Evolutionary conservation across 2,797 vertebrate species (phyloP), one percentile per base, ranked within the genome.

Genomic region (Sebastiscus tertius): DNA sequence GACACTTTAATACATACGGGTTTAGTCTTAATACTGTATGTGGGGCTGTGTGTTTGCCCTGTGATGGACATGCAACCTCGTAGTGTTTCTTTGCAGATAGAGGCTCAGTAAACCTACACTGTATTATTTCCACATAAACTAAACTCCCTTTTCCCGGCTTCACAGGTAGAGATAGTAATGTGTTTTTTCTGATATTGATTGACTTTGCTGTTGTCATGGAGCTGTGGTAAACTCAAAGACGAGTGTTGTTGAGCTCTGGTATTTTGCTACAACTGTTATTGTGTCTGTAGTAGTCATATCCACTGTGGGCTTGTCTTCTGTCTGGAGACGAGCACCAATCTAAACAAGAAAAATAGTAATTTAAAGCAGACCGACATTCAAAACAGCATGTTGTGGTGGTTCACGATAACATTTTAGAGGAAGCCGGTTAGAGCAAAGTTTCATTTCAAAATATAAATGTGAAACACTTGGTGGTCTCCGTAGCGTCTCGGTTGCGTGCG

Each of bases 161-260:
- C 34, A 2, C n/a, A 33, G 14, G 5, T 54, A 52, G 34, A 59
- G 11, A 0, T 24, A 22, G n/a, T 20, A 13, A 58, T 11, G 4
- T 34, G 14, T 16, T 46, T 59, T 49, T 49, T 82, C 77, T 71
- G 27, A 84, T 16, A 70, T 65, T 63, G 34, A 67, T 49, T 75
- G 61, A 75, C 66, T 78, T 54, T 69, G 12, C 29, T 75, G 70
- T 73, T 82, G 72, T 79, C 67, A 70, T 61, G 27, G 33, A 73
- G 67, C 26, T 52, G 29, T 65, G 65, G 76, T 79, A 65, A 86
- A 90, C 16, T 62, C 69, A 83, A 71, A 59, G 27, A 65, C 58
- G 46, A 52, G 20, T 74, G 54, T 74, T 80, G 14, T 68, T 67
- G 24, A 2, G 33, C 12, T 26, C 55, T 59, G 39, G 60, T 63